A percentile compares a stretch with the other conserved stretches of the same genome.
Evolutionary conservation across 1,140 invertebrate species (phyloP).

Genomic region (Sarcophaga bullata): DNA sequence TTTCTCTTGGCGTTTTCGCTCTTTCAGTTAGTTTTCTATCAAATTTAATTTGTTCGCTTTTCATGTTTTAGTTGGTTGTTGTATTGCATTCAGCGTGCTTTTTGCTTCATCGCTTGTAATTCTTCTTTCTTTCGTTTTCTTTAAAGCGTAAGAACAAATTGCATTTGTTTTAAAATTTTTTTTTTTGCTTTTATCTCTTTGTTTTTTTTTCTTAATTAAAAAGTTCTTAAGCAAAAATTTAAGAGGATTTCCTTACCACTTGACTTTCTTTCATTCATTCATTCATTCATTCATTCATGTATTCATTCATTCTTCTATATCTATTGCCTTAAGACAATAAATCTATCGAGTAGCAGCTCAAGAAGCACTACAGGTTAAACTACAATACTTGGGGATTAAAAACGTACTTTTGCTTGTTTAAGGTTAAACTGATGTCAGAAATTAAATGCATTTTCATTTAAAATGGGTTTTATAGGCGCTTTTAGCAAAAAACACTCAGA

Average conservation of each 20-base stretch:
- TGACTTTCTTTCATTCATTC: not conserved
- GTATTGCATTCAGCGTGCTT: no score
- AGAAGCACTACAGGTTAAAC: conserved; percentile 17
- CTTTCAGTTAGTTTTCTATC: not conserved
- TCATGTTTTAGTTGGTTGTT: no score
- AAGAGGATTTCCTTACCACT: conserved; percentile 12
- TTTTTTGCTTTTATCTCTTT: no score
- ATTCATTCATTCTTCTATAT: no score
- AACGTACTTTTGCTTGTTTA: not conserved
- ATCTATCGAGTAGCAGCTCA: no score
- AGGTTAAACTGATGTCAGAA: conserved; percentile 16
- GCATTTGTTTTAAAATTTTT: no score
- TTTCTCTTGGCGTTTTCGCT: not conserved
- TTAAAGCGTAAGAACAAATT: not conserved
- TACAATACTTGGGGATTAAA: not conserved
- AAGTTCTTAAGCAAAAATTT: conserved; percentile 14
- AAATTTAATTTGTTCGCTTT: not conserved
- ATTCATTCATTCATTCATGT: no score
- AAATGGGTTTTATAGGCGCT: not conserved
- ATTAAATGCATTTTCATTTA: conserved; percentile 9
- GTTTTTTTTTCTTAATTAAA: not conserved
- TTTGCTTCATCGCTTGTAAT: no score
- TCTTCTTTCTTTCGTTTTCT: no score
- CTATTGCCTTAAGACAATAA: no score
- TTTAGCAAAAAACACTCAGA: no score